Percentiles rank a stretch among this genome's conserved stretches.
Evolutionary conservation across 35 echinoderm and acorn worm species (phyloP).

Genomic region (Apostichopus japonicus): DNA sequence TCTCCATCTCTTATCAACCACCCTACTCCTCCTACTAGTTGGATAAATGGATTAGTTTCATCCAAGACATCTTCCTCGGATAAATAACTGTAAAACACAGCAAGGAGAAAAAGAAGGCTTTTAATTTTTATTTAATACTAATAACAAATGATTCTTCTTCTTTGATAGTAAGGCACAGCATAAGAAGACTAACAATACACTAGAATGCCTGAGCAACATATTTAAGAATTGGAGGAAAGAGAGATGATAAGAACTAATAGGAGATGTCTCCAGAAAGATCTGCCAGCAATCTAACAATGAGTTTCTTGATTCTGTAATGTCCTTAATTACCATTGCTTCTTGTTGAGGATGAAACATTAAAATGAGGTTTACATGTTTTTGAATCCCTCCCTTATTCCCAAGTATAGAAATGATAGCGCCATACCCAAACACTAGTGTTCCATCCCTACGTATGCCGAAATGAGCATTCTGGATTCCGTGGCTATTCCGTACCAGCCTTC

Average conservation of each 20-base stretch:
- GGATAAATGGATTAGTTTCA: constrained; percentile 84
- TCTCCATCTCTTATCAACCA: constrained; percentile 94
- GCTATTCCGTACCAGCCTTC: constrained; percentile 60
- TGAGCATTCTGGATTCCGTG: constrained; percentile 88
- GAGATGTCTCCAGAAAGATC: no score
- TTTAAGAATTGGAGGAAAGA: no score
- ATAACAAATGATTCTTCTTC: no score
- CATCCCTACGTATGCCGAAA: constrained; percentile 87
- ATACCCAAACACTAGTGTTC: constrained; percentile 89
- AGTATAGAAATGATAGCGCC: constrained; percentile 8
- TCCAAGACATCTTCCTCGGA: constrained; percentile 83
- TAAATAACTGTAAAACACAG: constrained; percentile 73
- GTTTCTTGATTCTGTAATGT: no score
- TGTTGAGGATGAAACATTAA: no score
- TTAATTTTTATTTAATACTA: background rate
- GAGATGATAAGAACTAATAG: no score
- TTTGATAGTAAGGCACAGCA: background rate
- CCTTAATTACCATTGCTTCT: background rate
- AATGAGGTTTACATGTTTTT: no score
- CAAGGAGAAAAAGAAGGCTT: background rate
- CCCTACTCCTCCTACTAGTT: constrained; percentile 91
- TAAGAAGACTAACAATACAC: no score
- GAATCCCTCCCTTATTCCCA: background rate
- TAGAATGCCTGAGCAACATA: no score
- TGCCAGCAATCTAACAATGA: background rate